phyloP scores from a whole-genome alignment of 2,797 vertebrate genomes.

The Erpetoichthys calabaricus region DNA sequence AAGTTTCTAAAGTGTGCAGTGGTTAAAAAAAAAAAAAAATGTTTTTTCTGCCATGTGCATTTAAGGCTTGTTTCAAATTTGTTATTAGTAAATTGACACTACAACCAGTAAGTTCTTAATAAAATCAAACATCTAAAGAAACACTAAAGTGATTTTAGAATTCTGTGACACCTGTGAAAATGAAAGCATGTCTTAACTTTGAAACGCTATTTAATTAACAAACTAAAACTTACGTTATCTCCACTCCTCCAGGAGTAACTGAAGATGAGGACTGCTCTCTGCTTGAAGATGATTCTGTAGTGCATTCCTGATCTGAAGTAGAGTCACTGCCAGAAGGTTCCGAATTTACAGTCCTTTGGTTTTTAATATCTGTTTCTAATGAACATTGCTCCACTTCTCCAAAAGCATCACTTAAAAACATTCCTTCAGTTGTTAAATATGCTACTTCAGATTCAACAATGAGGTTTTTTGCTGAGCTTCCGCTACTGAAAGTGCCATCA shows the following conservation, averaged over 20 bases:
- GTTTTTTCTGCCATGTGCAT: too few relatives aligned
- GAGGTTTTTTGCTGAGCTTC: conserved; percentile 34
- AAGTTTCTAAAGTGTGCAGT: too few relatives aligned
- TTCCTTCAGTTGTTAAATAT: conserved; percentile 84
- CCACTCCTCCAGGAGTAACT: conserved; percentile 39
- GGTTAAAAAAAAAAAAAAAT: too few relatives aligned
- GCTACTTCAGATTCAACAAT: conserved; percentile 69
- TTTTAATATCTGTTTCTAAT: conserved; percentile 24
- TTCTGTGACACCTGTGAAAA: too few relatives aligned
- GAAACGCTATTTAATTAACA: too few relatives aligned
- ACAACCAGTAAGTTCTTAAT: too few relatives aligned
- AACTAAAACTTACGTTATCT: conserved; percentile 55
- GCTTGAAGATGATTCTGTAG: conserved; percentile 64
- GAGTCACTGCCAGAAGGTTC: conserved; percentile 57
- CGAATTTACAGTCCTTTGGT: conserved; percentile 42
- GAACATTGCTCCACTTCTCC: conserved; percentile 44
- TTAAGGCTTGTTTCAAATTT: too few relatives aligned
- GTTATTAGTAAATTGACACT: too few relatives aligned
- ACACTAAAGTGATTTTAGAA: too few relatives aligned
- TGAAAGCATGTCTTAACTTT: too few relatives aligned
- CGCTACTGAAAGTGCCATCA: conserved; percentile 34
- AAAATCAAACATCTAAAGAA: too few relatives aligned
- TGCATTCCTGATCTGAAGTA: conserved; percentile 50
- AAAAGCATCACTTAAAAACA: conserved; percentile 89
- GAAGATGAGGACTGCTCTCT: conserved; percentile 55